These are phyloP conservation scores for Labia minor DNA, from an alignment of 2,888 invertebrate species.

Conservation along the genomic window DNA sequence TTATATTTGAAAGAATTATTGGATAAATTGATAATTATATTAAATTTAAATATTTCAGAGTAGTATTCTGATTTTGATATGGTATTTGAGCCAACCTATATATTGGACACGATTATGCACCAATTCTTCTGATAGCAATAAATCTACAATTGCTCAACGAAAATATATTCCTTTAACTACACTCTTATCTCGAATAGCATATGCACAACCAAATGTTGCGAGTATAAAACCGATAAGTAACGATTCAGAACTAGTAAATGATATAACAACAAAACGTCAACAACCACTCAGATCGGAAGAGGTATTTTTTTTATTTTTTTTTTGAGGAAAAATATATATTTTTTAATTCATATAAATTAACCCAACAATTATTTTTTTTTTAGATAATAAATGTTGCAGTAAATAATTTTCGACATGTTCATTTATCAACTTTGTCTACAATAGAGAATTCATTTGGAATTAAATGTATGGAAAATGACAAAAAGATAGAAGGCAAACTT, in stretches of 20 bases:
- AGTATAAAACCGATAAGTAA: neutral
- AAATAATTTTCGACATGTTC: constrained; percentile 30
- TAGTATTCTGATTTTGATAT: constrained; percentile 49
- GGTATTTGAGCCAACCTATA: constrained; percentile 50
- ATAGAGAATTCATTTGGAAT: constrained; percentile 50
- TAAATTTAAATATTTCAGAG: constrained; percentile 42
- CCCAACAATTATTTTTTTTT: constrained; percentile 18
- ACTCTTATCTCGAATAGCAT: constrained; percentile 20
- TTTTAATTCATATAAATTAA: too few relatives aligned
- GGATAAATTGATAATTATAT: too few relatives aligned
- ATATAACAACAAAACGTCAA: constrained; percentile 15
- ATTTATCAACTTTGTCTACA: constrained; percentile 46
- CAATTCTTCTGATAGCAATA: neutral
- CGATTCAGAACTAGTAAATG: neutral
- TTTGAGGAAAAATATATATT: neutral
- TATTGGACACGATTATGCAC: constrained; percentile 30
- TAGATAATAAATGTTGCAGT: constrained; percentile 30
- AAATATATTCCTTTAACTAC: constrained; percentile 21
- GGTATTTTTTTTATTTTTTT: constrained; percentile 18
- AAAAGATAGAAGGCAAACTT: constrained; percentile 45
- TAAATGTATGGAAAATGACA: constrained; percentile 46
- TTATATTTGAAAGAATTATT: too few relatives aligned
- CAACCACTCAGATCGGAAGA: constrained; percentile 25
- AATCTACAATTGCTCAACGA: constrained; percentile 26
- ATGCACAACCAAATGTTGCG: neutral